These are phyloP conservation scores for Drosophila nigrodunni DNA, from an alignment of 1,140 invertebrate species.

Conservation along the genomic window DNA sequence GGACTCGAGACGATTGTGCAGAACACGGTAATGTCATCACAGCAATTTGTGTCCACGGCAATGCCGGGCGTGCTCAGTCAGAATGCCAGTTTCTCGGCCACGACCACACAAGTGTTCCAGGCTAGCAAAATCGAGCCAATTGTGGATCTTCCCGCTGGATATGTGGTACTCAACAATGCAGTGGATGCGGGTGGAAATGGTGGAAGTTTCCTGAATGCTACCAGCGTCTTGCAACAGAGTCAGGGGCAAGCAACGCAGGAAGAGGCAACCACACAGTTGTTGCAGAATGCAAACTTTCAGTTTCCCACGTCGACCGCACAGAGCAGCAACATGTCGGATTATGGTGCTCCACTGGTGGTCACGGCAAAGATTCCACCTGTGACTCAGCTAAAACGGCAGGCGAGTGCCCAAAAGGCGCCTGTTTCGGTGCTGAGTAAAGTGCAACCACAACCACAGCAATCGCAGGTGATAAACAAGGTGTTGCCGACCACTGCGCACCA, in stretches of 20 bases:
- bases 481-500: slow-evolving; percentile 66
- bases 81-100: slow-evolving; percentile 91
- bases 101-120: slow-evolving; percentile 90
- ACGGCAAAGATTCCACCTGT: slow-evolving; percentile 71
- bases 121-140: slow-evolving; percentile 92
- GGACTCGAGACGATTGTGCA: slow-evolving; percentile 93
- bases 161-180: slow-evolving; percentile 89
- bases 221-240: slow-evolving; percentile 70
- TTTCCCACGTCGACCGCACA: slow-evolving; percentile 44
- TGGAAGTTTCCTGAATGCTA: slow-evolving; percentile 58
- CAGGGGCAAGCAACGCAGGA: slow-evolving; percentile 53
- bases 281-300: slow-evolving; percentile 67
- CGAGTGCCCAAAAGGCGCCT: slow-evolving; percentile 36
- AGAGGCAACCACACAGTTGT: slow-evolving; percentile 57
- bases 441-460: slow-evolving; percentile 67
- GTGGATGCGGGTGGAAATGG: slow-evolving; percentile 42
- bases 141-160: slow-evolving; percentile 89
- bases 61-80: slow-evolving; percentile 91
- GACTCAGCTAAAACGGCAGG: slow-evolving; percentile 62
- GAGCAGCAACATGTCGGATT: slow-evolving; percentile 44
- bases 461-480: slow-evolving; percentile 79
- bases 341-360: slow-evolving; percentile 61
- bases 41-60: slow-evolving; percentile 91
- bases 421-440: slow-evolving; percentile 63
- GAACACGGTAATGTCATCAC: slow-evolving; percentile 93